A percentile compares a stretch with the other conserved stretches of the same genome.
Evolutionary conservation across 2,113 vertebrate genomes (phyloP).

Genomic region (Campylomormyrus tamandua): DNA sequence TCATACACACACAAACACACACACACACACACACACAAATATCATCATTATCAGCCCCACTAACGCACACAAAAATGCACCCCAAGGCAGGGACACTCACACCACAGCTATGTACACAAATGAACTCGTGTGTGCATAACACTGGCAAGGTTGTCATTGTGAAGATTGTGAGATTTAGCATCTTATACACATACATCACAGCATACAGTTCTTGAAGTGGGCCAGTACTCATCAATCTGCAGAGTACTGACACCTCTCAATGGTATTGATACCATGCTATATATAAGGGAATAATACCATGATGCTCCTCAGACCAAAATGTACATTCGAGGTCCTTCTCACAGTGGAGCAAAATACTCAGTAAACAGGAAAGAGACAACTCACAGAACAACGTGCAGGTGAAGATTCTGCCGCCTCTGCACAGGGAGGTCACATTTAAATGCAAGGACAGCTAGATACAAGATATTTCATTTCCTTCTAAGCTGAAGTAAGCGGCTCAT

Average conservation of each 20-base stretch:
- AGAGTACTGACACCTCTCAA: not conserved
- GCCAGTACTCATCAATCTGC: not conserved
- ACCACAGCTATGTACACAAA: not conserved
- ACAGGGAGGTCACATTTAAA: not conserved
- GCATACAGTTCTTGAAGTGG: not conserved
- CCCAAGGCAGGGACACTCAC: not conserved
- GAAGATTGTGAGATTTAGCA: not conserved
- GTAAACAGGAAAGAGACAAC: not conserved
- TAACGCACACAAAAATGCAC: not conserved
- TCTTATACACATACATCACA: not conserved
- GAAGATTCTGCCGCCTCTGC: not conserved
- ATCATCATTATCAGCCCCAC: not conserved
- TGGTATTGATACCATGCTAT: not conserved
- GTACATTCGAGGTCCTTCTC: not conserved
- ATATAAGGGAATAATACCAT: not conserved
- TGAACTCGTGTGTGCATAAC: not conserved
- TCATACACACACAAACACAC: not conserved
- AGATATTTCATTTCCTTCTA: not conserved
- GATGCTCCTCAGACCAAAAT: not conserved
- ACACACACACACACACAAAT: not conserved
- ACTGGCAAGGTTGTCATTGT: not conserved
- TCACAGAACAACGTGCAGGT: not conserved
- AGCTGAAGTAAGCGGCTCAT: not conserved
- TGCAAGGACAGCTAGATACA: not conserved
- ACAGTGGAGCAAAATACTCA: not conserved